Evolutionary conservation across 2,797 vertebrate species (phyloP), one percentile per base, ranked within the genome.

Genomic region (Eulemur albifrons): DNA sequence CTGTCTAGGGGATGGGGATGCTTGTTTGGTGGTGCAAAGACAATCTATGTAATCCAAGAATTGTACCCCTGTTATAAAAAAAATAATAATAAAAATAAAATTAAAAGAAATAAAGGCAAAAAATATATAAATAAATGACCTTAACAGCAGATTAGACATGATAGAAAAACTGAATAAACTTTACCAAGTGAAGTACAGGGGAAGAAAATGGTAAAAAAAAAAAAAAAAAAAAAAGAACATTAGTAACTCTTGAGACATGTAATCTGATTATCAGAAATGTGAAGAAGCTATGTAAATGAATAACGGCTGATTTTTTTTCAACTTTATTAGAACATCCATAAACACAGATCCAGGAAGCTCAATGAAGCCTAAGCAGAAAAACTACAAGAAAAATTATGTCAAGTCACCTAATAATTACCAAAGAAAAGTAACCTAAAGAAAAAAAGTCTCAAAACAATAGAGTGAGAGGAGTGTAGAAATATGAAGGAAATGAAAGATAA

Each of bases 401-500:
- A 57, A 69, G 8, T 1, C 1, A 35, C 30, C 38, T 40, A 54
- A 69, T 70, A 90, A 75, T 20, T 50, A 32, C 43, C 52, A 54
- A n/a, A 17, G 87, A 61, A 48, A 32, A 70, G 38, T 25, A 40
- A 40, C 1, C 27, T 32, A 63, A 81, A 94, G 2, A 17, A 86
- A 52, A 57, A 38, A 65, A 14, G 32, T 14, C 43, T 69, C 48
- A 50, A 43, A 67, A 80, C 5, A 89, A 27, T n/a, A 52, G 20
- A 6, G 5, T 69, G 7, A 7, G 14, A 7, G 3, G 5, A 4
- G 5, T 65, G 0, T 35, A 32, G 8, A 25, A 43, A 43, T 43
- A 5, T 40, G 9, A 72, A 15, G 7, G 20, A 79, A 90, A 67
- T 1, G 7, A 73, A 84, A 75, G 38, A 4, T 32, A 69, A 80